Evolutionary conservation across 92 coral and sea anemone species (phyloP), one percentile per base, ranked within the genome.

Genomic region (Galaxea fascicularis): DNA sequence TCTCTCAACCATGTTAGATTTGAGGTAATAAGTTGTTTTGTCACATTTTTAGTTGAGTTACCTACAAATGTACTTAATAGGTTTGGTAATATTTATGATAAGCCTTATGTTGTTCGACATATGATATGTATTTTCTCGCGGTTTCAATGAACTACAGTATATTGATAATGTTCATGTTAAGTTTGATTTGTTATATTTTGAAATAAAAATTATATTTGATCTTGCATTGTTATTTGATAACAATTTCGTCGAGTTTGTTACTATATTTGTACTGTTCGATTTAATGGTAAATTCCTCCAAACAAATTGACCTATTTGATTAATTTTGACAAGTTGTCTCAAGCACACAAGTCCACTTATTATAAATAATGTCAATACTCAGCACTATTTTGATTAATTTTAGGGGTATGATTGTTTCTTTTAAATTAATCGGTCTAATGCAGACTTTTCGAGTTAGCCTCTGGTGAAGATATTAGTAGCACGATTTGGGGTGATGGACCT

Each of bases 161-260:
- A 56, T 56, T 16, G 62, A 16, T 56, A 56, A 56, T 56, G 62
- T 14, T 56, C 62, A 56, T 56, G n/a, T 56, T 56, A 56, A 56
- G 62, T 56, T 56, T 16, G 62, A 56, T 14, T 56, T 56, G 62
- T 65, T 65, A 65, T 65, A 65, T 65, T 65, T 65, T 18, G n/a
- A 53, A 53, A 12, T 18, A 53, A 13, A 53, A 12, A 53, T 53
- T 53, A 18, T 12, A 18, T 53, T 53, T 53, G 15, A 53, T 53
- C n/a, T 12, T 12, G n/a, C 58, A 18, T 53, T 53, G n/a, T 53
- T 53, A 18, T 12, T 18, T 18, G n/a, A 53, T 53, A 53, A 53
- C n/a, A 12, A 53, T 53, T 57, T 62, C 22, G 79, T 86, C 62
- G 4, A 64, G 88, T 7, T 58, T 56, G 56, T 83, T 74, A 81